These are phyloP conservation scores for Dascyllus trimaculatus DNA, from an alignment of 2,113 vertebrate species.

Conservation along the genomic window DNA sequence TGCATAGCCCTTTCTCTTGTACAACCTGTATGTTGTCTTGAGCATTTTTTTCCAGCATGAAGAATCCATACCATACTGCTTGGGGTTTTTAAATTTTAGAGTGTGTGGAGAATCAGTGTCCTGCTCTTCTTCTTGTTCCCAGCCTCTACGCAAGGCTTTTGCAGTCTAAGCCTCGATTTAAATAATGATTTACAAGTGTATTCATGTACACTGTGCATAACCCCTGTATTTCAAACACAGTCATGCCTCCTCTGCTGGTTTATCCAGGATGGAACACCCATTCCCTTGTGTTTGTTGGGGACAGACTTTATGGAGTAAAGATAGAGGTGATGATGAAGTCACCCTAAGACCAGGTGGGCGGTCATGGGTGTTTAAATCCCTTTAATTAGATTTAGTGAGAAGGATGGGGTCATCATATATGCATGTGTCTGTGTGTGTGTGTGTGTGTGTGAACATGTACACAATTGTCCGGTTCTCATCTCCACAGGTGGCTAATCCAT, in stretches of 20 bases:
- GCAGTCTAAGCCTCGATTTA: constrained; percentile 4
- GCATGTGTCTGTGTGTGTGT: constrained; percentile 7
- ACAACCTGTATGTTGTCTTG: constrained; percentile 49
- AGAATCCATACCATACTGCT: constrained; percentile 62
- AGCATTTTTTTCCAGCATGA: constrained; percentile 45
- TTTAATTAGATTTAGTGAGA: constrained; percentile 75
- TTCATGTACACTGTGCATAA: neutral
- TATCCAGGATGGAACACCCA: neutral
- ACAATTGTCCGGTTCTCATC: constrained; percentile 30
- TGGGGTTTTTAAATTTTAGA: constrained; percentile 49
- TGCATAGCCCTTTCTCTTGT: constrained; percentile 19
- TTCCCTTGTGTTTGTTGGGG: neutral
- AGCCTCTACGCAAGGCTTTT: neutral
- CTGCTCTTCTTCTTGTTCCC: constrained; percentile 48
- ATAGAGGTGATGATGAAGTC: constrained; percentile 65
- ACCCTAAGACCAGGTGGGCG: constrained; percentile 58
- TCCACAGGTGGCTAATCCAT: constrained; percentile 80
- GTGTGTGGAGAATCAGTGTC: constrained; percentile 60
- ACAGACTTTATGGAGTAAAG: constrained; percentile 28
- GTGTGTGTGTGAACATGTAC: constrained; percentile 16
- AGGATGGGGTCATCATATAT: constrained; percentile 52
- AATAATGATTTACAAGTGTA: constrained; percentile 1
- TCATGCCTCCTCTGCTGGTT: neutral
- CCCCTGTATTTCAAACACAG: constrained; percentile 1
- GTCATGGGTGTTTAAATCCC: constrained; percentile 47